A percentile compares a stretch with the other conserved stretches of the same genome.
phyloP scores from a whole-genome alignment of 1,140 invertebrate species.

The Zaprionus gabonicus region DNA sequence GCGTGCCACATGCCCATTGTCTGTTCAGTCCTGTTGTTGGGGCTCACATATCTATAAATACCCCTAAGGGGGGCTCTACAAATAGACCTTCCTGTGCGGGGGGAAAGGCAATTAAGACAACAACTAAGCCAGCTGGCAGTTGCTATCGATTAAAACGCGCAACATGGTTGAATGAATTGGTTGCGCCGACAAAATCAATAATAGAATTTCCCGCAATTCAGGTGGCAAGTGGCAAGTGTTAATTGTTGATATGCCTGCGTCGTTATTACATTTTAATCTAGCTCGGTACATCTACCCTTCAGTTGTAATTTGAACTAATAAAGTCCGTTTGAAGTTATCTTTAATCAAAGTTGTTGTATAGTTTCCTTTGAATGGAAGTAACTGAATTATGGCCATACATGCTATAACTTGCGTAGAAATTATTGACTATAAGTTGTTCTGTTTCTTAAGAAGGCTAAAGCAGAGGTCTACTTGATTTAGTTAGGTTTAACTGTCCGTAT shows the following conservation, averaged over 20 bases:
- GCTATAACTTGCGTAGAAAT: too few species aligned
- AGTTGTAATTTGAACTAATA: neutral
- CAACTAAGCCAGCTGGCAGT: neutral
- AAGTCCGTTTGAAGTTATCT: too few species aligned
- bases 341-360: neutral
- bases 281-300: neutral
- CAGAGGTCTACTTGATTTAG: too few species aligned
- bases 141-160: neutral
- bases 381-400: too few species aligned
- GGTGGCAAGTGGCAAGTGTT: neutral
- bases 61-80: neutral
- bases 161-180: neutral
- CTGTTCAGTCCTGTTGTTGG: neutral
- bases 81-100: neutral
- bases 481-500: too few species aligned
- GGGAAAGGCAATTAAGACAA: neutral
- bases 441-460: too few species aligned
- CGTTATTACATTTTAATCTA: neutral
- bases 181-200: neutral
- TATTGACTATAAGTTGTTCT: too few species aligned
- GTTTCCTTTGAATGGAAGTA: neutral
- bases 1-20: constrained; percentile 30
- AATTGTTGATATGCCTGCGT: neutral
- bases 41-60: constrained; percentile 10
- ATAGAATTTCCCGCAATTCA: neutral